Percentiles rank a stretch among this genome's conserved stretches.
phyloP scores from a whole-genome alignment of 1,140 invertebrate species.

The Drosophila bipectinata region DNA sequence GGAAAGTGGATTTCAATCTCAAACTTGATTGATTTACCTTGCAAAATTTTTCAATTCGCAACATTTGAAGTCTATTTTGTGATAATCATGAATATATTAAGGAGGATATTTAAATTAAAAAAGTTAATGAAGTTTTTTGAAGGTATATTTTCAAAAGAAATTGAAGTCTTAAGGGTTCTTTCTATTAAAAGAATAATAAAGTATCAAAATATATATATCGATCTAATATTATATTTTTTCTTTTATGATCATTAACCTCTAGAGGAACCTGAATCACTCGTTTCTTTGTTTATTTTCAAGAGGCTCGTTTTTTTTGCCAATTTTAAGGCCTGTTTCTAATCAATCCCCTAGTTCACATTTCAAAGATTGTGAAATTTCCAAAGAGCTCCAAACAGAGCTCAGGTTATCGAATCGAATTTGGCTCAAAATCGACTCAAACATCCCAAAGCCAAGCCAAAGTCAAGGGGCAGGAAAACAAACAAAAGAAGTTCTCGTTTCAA shows the following conservation, averaged over 20 bases:
- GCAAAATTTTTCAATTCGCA: constrained; percentile 12
- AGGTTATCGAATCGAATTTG: constrained; percentile 36
- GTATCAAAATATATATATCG: constrained; percentile 1
- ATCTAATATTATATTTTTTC: too few relatives aligned
- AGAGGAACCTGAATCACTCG: constrained; percentile 25
- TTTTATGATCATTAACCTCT: constrained; percentile 3
- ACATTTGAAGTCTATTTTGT: constrained; percentile 19
- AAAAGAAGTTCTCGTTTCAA: constrained; percentile 46
- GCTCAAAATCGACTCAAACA: constrained; percentile 2
- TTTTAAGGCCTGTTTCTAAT: constrained; percentile 17
- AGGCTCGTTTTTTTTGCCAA: neutral
- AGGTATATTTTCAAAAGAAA: neutral
- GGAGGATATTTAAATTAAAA: too few relatives aligned
- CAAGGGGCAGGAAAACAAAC: constrained; percentile 37
- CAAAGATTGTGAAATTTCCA: constrained; percentile 63
- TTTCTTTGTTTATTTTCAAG: constrained; percentile 30
- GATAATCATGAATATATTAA: neutral
- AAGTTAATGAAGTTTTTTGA: neutral
- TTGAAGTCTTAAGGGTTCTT: neutral
- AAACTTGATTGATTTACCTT: constrained; percentile 47
- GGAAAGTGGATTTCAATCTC: constrained; percentile 50
- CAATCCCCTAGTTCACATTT: constrained; percentile 39
- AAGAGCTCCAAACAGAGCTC: constrained; percentile 10
- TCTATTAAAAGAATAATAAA: neutral
- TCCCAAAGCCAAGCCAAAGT: constrained; percentile 5